Conservation (phyloP, 2,888 invertebrate species). For the Magallana nippona region DNA sequence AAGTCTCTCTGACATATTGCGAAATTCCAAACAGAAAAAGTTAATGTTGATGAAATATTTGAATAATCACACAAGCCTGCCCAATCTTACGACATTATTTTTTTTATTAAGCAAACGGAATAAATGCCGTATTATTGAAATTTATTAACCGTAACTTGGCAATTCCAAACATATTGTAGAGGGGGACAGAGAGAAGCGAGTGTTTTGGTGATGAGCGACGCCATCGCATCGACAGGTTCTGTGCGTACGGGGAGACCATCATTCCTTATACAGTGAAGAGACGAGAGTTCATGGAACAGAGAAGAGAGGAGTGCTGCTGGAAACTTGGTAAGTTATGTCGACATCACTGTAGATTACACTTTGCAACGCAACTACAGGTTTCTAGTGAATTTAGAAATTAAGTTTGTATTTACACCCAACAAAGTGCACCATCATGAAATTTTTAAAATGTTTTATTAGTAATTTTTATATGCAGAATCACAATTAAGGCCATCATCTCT, state of each 20-base stretch:
- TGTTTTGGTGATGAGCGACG: conserved; percentile 68
- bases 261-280: conserved; percentile 61
- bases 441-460: no score
- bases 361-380: background rate
- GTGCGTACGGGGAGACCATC: conserved; percentile 65
- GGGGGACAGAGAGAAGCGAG: conserved; percentile 42
- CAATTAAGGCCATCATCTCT: no score
- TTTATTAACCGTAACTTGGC: background rate
- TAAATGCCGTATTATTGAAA: background rate
- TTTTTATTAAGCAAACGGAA: no score
- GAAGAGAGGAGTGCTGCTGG: conserved; percentile 66
- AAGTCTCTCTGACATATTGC: no score
- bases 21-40: no score
- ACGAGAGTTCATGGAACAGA: conserved; percentile 58
- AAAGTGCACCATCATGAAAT: no score
- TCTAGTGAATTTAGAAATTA: background rate
- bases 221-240: conserved; percentile 65
- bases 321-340: conserved; percentile 60
- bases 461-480: no score
- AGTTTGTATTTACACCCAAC: no score
- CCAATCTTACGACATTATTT: no score
- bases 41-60: no score
- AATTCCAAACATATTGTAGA: conserved; percentile 34
- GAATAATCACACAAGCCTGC: no score
- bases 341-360: background rate